Evolutionary conservation across 2,888 invertebrate species (phyloP), one percentile per base, ranked within the genome.

Genomic region (Dione juno): DNA sequence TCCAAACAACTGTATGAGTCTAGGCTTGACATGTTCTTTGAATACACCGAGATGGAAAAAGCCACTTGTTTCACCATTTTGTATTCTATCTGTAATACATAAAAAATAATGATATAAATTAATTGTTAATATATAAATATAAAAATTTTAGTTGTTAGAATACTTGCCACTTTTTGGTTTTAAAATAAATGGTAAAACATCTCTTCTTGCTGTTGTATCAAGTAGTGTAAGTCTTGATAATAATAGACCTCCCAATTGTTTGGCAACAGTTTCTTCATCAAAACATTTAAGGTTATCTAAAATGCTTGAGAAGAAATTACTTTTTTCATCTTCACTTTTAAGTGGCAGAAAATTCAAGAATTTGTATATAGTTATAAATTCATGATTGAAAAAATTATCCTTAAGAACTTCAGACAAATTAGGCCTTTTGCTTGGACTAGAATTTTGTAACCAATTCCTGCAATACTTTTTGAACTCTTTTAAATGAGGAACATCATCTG

Each of bases 141-240:
- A 6, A 21, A 16, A 21, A 37, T 14, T 10, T n/a, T 1, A 43
- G 10, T 14, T 45, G 37, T 28, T 41, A 54, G 35, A 16, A 13
- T 11, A 28, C 2, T 21, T 70, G 96, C 97, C 96, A 87, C 94
- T 93, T 89, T 94, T 94, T 13, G 97, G 96, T 77, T 94, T 95
- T 35, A 97, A 92, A 71, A 97, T 91, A 81, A 92, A 94, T 53
- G 97, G 97, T 75, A 97, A 89, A 28, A 96, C 93, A 86, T 95
- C 94, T 74, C 93, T 93, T 84, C 96, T 96, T 28, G 98, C 98
- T 52, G 96, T 96, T 78, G 94, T 92, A 86, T 98, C 97, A 65
- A 98, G 90, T 74, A 98, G 93, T 48, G 98, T 97, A 91, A 98
- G 95, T 79, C 98, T 94, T 0, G 97, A 97, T 13, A 98, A 90